Base-by-base conservation (phyloP, 2,888 invertebrate genomes). In the Antitype chi region DNA sequence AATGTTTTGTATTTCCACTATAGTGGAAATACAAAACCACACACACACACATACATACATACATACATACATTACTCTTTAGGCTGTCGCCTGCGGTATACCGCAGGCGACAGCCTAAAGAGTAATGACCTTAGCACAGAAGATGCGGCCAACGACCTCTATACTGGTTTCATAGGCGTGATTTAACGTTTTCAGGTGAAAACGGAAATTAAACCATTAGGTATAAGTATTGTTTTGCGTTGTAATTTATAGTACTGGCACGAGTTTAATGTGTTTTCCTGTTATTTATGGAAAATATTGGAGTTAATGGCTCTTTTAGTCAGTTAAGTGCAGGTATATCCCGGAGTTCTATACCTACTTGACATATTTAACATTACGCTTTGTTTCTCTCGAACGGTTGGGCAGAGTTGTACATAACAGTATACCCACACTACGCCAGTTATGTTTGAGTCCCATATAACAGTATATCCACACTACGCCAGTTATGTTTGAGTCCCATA, bases 161-260 rank as follows among this genome's bases (percentile, higher is more conserved):
- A 25, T 28, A 67, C 57, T 72, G 25, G 47, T 70, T 52, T 67
- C 47, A 62, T 3, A 72, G 25, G 20, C 43, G 32, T 76, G 85
- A 82, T 81, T 85, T 82, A 82, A 67, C 25, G 75, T 23, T 67
- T 70, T 43, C 69, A 62, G 57, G 20, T 63, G 67, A 76, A 69
- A 85, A 73, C 72, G 70, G 85, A 81, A 82, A 81, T 85, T 75
- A 81, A 74, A 60, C 66, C 76, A 63, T 76, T 85, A 25, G 15
- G 76, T 55, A 32, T 53, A 80, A 60, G 76, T 60, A 82, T 82
- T 85, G 85, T 70, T 85, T 60, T 73, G 70, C 47, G 28, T 81
- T 60, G 32, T 68, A 55, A 72, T 82, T 59, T 75, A 82, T 81
- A 63, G 64, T 25, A 47, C 32, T 32, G 52, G 25, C 60, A 77